Evolutionary conservation across 1,140 invertebrate species (phyloP).

Genomic region (Penaeus japonicus): DNA sequence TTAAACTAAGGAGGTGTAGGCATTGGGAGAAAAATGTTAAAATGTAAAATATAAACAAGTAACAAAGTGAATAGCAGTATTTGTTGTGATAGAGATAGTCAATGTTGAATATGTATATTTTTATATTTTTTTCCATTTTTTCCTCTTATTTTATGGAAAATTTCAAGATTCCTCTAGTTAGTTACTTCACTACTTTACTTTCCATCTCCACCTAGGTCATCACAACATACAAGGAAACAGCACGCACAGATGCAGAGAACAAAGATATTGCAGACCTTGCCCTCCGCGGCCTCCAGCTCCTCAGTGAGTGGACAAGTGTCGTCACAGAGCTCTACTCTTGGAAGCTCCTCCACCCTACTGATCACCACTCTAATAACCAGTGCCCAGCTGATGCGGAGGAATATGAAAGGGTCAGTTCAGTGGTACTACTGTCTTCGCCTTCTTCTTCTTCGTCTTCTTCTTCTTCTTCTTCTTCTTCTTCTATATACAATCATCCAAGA

Average conservation of each 20-base stretch:
- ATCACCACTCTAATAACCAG: constrained; percentile 94
- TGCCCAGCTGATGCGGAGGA: constrained; percentile 98
- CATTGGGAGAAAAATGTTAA: too few relatives aligned
- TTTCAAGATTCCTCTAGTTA: background rate
- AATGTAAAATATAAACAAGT: too few relatives aligned
- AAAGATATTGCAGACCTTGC: constrained; percentile 91
- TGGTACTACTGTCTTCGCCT: too few relatives aligned
- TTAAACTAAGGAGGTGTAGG: too few relatives aligned
- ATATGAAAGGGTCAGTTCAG: constrained; percentile 85
- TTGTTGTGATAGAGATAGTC: too few relatives aligned
- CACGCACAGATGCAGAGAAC: constrained; percentile 90
- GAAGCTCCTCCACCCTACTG: constrained; percentile 97
- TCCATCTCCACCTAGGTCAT: constrained; percentile 67
- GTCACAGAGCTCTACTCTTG: constrained; percentile 98
- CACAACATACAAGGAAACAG: constrained; percentile 90
- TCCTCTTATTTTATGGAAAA: background rate
- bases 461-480: too few relatives aligned
- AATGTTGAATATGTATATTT: background rate
- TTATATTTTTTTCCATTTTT: background rate
- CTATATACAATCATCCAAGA: too few relatives aligned
- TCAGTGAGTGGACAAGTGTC: constrained; percentile 97
- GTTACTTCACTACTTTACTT: background rate
- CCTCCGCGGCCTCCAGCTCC: constrained; percentile 87
- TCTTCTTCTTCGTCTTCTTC: background rate
- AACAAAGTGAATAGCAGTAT: too few relatives aligned